Percentiles rank a stretch among this genome's conserved stretches.
Evolutionary conservation across 2,888 invertebrate genomes (phyloP).

Genomic region (Nomada flava): DNA sequence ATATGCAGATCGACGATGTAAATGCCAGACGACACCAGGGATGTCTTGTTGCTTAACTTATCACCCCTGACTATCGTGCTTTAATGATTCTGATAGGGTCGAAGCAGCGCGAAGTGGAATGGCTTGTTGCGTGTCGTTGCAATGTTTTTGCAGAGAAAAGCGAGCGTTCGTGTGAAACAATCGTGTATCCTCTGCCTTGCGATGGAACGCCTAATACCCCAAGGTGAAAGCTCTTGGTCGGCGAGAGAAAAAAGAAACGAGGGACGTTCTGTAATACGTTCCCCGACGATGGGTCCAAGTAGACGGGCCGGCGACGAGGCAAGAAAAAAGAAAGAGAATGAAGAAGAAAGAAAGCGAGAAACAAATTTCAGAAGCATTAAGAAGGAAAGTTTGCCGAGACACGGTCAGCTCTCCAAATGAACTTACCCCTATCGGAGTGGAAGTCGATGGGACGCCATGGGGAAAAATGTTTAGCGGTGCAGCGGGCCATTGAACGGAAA

Average conservation of each 20-base stretch:
- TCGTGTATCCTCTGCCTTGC: background rate
- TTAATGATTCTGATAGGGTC: background rate
- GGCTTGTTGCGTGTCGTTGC: too few species aligned
- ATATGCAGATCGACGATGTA: conserved; percentile 51
- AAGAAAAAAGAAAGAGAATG: background rate
- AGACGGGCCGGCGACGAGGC: background rate
- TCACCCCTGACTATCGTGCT: conserved; percentile 1
- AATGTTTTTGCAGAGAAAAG: background rate
- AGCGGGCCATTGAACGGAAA: conserved; percentile 3
- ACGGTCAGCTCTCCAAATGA: conserved; percentile 18
- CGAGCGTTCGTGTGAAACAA: background rate
- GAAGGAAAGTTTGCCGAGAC: conserved; percentile 18
- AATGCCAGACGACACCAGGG: conserved; percentile 29
- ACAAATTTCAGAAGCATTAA: conserved; percentile 32
- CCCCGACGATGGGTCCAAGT: background rate
- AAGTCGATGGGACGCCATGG: conserved; percentile 22
- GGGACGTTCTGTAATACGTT: background rate
- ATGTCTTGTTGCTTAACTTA: conserved; percentile 30
- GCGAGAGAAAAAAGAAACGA: background rate
- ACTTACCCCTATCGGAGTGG: conserved; percentile 12
- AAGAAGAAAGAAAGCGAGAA: background rate
- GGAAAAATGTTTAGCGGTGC: conserved; percentile 48
- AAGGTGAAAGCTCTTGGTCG: background rate
- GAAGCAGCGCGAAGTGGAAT: too few species aligned
- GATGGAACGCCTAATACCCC: conserved; percentile 1